A percentile compares a stretch with the other conserved stretches of the same genome.
These are phyloP conservation scores for Himalopsyche japonica DNA, from an alignment of 2,888 invertebrate species.

Conservation along the genomic window DNA sequence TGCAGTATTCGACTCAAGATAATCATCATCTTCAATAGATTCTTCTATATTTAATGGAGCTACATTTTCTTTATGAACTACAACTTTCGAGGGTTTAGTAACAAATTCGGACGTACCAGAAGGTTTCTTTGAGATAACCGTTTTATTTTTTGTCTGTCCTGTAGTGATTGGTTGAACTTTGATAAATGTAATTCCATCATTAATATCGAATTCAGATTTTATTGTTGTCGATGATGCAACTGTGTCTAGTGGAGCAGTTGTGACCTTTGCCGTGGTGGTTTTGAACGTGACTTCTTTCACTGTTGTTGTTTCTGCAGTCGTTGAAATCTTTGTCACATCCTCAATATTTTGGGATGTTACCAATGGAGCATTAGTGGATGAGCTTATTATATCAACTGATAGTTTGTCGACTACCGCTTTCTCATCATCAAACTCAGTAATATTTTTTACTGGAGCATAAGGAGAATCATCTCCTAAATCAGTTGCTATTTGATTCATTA, in stretches of 20 bases:
- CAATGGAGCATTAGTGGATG: background rate
- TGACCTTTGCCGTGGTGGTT: background rate
- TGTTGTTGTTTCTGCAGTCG: background rate
- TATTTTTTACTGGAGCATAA: background rate
- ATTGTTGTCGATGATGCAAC: background rate
- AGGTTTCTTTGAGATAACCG: background rate
- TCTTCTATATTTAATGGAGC: conserved; percentile 42
- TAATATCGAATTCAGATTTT: background rate
- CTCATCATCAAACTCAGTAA: background rate
- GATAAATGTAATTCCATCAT: background rate
- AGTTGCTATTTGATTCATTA: conserved; percentile 58
- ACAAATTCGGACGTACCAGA: background rate
- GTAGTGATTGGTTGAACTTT: background rate
- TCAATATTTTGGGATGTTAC: background rate
- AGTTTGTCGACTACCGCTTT: background rate
- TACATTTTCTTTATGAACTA: background rate
- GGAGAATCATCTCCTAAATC: conserved; percentile 48
- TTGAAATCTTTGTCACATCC: background rate
- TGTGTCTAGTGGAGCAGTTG: background rate
- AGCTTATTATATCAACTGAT: background rate
- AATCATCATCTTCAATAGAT: conserved; percentile 29
- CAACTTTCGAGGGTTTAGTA: background rate
- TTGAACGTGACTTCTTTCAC: background rate
- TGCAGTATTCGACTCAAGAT: conserved; percentile 12
- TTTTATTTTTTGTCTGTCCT: background rate